Percentiles rank a stretch among this genome's conserved stretches.
phyloP scores from a whole-genome alignment of 2,888 invertebrate species.

The Habrosyne pyritoides region DNA sequence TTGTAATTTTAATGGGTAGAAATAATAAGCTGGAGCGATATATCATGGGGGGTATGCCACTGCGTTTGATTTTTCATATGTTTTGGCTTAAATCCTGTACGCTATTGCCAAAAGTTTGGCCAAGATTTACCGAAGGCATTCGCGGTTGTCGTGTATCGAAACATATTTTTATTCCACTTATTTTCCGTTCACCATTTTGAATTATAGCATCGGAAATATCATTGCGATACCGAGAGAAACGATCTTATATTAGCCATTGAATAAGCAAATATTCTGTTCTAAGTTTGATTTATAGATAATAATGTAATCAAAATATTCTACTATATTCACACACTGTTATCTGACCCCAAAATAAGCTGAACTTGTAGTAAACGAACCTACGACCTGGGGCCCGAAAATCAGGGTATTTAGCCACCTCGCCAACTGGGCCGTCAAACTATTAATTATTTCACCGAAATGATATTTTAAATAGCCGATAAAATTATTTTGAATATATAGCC shows the following conservation, averaged over 20 bases:
- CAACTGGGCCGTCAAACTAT: too few relatives aligned
- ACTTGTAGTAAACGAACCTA: too few relatives aligned
- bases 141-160: constrained; percentile 46
- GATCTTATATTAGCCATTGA: background rate
- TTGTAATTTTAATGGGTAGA: constrained; percentile 77
- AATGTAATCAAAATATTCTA: too few relatives aligned
- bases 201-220: background rate
- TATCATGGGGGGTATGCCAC: constrained; percentile 54
- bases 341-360: too few relatives aligned
- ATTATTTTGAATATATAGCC: too few relatives aligned
- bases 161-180: constrained; percentile 31
- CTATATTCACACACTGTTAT: too few relatives aligned
- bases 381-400: too few relatives aligned
- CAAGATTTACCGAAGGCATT: constrained; percentile 53
- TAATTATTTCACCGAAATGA: too few relatives aligned
- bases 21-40: constrained; percentile 73
- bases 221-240: background rate
- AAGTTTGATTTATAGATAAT: too few relatives aligned
- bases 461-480: too few relatives aligned
- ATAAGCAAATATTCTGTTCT: too few relatives aligned
- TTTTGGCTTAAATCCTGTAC: constrained; percentile 60
- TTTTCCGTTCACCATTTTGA: constrained; percentile 14
- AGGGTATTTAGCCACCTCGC: too few relatives aligned
- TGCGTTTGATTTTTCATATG: constrained; percentile 77
- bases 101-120: constrained; percentile 59